Evolutionary conservation across 1,140 invertebrate species (phyloP).

Genomic region (Lepidurus couesii): DNA sequence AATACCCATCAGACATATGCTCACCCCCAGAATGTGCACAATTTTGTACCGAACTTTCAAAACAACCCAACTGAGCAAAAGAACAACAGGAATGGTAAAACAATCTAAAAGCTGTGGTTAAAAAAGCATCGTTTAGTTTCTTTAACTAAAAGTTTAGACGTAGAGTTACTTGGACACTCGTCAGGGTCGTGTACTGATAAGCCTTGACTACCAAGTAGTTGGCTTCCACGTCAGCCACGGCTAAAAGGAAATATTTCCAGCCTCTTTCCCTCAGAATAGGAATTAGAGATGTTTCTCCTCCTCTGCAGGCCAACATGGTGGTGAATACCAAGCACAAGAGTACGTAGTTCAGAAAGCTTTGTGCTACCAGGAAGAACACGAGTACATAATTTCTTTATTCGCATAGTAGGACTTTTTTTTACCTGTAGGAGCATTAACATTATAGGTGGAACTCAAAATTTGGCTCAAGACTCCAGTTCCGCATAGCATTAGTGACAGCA

Average conservation of each 20-base stretch:
- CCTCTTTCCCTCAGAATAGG: slow-evolving; percentile 61
- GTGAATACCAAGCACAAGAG: slow-evolving; percentile 69
- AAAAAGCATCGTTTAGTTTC: neutral
- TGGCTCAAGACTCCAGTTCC: slow-evolving; percentile 68
- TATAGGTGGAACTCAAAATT: slow-evolving; percentile 60
- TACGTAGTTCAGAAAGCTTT: slow-evolving; percentile 73
- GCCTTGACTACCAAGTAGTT: slow-evolving; percentile 66
- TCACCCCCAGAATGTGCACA: slow-evolving; percentile 71
- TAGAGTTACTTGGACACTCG: slow-evolving; percentile 54
- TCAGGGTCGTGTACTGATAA: slow-evolving; percentile 56
- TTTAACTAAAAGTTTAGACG: neutral
- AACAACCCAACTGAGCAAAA: slow-evolving; percentile 64
- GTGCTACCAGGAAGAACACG: slow-evolving; percentile 51
- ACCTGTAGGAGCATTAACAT: slow-evolving; percentile 65
- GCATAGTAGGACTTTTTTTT: slow-evolving; percentile 23
- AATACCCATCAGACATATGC: slow-evolving; percentile 72
- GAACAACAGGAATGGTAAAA: slow-evolving; percentile 74
- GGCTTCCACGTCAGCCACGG: slow-evolving; percentile 72
- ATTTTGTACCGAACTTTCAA: slow-evolving; percentile 60
- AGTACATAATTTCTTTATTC: slow-evolving; percentile 15
- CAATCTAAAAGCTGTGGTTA: slow-evolving; percentile 69
- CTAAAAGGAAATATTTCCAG: slow-evolving; percentile 66
- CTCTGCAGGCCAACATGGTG: slow-evolving; percentile 63
- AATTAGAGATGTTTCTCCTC: slow-evolving; percentile 55
- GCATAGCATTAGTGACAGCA: slow-evolving; percentile 66